Evolutionary conservation across 2,888 invertebrate species (phyloP).

Genomic region (Anthoptus insignis): DNA sequence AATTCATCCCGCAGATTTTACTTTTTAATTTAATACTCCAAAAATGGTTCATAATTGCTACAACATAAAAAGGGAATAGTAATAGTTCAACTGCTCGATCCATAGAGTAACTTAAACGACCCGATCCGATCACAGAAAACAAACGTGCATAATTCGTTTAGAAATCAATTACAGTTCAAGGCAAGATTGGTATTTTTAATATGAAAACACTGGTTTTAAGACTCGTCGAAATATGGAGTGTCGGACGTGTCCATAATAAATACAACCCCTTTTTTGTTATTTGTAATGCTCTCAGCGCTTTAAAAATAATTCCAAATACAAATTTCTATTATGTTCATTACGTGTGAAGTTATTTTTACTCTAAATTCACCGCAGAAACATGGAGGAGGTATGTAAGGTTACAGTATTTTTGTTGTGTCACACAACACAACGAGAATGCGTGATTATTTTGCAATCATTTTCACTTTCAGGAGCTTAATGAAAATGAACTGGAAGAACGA

Average conservation of each 20-base stretch:
- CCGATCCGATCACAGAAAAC: too few relatives aligned
- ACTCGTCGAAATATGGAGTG: constrained; percentile 68
- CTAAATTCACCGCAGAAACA: constrained; percentile 75
- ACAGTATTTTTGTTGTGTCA: constrained; percentile 76
- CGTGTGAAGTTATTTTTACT: constrained; percentile 71
- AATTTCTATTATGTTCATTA: constrained; percentile 82
- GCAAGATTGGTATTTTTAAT: constrained; percentile 11
- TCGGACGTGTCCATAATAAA: constrained; percentile 79
- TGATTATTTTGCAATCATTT: constrained; percentile 60
- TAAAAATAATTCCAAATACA: constrained; percentile 67
- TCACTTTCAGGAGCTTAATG: constrained; percentile 79
- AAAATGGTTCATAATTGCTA: too few relatives aligned
- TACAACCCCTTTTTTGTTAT: constrained; percentile 73
- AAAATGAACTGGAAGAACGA: constrained; percentile 80
- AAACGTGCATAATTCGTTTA: background rate
- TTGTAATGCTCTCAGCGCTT: constrained; percentile 75
- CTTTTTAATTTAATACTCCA: too few relatives aligned
- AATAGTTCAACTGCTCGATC: too few relatives aligned
- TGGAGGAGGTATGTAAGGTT: constrained; percentile 78
- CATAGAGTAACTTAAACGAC: too few relatives aligned
- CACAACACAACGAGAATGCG: constrained; percentile 49
- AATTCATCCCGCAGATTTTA: too few relatives aligned
- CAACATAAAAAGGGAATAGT: too few relatives aligned
- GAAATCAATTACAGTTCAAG: background rate
- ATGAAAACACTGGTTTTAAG: constrained; percentile 22